Base-by-base conservation (phyloP, 2,797 vertebrate species). In the Masticophis lateralis region DNA sequence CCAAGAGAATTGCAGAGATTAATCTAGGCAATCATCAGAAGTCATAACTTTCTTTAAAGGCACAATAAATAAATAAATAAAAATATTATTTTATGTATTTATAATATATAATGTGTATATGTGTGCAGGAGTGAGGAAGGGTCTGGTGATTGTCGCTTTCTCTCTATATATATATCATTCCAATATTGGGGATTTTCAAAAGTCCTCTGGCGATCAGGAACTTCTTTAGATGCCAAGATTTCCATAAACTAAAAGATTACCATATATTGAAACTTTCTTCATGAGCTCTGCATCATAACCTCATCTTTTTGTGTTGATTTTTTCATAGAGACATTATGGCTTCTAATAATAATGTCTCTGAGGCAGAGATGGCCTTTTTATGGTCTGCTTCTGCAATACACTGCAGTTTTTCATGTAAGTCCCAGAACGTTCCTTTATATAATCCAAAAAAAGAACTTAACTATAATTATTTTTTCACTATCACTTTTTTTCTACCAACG, bases 351-450 rank as follows among this genome's bases (percentile, higher is more conserved):
- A 88, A 93, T 10, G 14, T 55, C 43, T 74, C 86, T 88, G 56
- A 61, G 60, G 47, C 43, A 91, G 9, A 20, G 93, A 90, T 91
- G 10, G 1, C 27, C 66, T 95, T 55, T 95, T 87, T 83, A 86
- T 4, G 8, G 61, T 51, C 47, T 63, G 79, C 22, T 79, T 93
- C 59, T 59, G 87, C 55, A 53, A 9, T 61, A 83, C 18, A 91
- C n/a, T 63, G 83, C 63, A 43, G 74, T 87, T 28, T 47, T 88
- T 83, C n/a, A n/a, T 53, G 37, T 59, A 2, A 89, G 1, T 86
- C 91, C 8, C 79, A 93, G 7, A 93, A 88, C 12, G 61, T 69
- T n/a, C 3, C 51, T 28, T 92, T 93, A 94, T 0, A 2, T 0
- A 93, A 18, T 27, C 88, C 92, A 9, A 25, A 90, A 86, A 91